phyloP scores from a whole-genome alignment of 2,113 vertebrate species.

The Archocentrus centrarchus region DNA sequence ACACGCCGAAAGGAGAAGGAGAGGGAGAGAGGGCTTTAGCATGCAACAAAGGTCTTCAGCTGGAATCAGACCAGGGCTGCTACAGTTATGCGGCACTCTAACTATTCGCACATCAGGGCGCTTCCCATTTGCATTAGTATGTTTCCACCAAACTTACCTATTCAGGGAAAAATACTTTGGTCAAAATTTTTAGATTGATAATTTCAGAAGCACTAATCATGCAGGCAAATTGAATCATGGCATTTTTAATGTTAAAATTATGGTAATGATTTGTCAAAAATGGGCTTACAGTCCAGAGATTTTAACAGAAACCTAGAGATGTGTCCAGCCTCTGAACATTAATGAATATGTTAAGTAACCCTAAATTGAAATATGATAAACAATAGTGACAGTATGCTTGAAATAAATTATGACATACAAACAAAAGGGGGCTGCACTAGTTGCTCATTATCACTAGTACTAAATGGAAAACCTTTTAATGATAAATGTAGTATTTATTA shows the following conservation, averaged over 20 bases:
- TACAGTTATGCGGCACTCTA: neutral
- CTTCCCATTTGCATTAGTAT: neutral
- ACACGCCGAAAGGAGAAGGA: neutral
- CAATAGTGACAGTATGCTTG: neutral
- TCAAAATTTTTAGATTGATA: neutral
- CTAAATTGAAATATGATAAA: neutral
- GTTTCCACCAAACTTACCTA: neutral
- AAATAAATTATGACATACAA: neutral
- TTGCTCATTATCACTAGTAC: neutral
- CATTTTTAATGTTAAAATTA: neutral
- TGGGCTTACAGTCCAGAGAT: neutral
- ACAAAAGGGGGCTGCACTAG: slow-evolving; percentile 1
- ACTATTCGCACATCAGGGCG: neutral
- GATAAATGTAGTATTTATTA: neutral
- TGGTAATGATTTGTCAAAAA: neutral
- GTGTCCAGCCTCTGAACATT: neutral
- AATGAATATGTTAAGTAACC: slow-evolving; percentile 4
- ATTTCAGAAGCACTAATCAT: neutral
- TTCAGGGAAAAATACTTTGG: neutral
- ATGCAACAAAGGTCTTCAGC: neutral
- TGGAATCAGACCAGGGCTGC: neutral
- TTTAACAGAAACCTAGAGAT: neutral
- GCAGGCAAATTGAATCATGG: neutral
- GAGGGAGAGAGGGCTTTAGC: neutral
- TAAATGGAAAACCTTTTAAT: slow-evolving; percentile 2